A percentile compares a stretch with the other conserved stretches of the same genome.
Conservation (phyloP, 2,888 invertebrate genomes). For the Vanessa cardui region DNA sequence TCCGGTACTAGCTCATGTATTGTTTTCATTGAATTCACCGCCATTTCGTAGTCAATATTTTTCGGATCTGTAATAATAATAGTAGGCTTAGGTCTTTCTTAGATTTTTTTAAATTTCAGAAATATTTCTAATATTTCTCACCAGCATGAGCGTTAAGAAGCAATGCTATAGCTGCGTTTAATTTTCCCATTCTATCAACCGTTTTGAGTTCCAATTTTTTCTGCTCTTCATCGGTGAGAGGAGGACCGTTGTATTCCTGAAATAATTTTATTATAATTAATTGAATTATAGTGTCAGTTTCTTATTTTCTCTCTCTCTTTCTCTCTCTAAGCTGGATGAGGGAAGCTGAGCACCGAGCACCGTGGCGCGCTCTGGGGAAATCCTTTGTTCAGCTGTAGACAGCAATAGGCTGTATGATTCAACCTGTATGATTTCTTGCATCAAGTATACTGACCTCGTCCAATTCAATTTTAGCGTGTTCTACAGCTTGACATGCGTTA, state of each 20-base stretch:
- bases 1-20: slow-evolving; percentile 97
- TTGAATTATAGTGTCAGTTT: background rate
- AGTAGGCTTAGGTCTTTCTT: background rate
- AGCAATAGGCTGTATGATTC: too few species aligned
- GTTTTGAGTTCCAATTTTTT: slow-evolving; percentile 50
- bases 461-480: slow-evolving; percentile 46
- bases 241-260: slow-evolving; percentile 52
- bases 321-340: too few species aligned
- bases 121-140: too few species aligned
- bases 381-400: too few species aligned
- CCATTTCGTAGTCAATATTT: slow-evolving; percentile 95
- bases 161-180: slow-evolving; percentile 67
- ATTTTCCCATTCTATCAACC: slow-evolving; percentile 55
- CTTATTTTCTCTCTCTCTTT: background rate
- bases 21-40: slow-evolving; percentile 96
- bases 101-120: too few species aligned
- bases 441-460: slow-evolving; percentile 31
- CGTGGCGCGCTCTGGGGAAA: too few species aligned
- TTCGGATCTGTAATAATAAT: slow-evolving; percentile 56
- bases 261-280: background rate
- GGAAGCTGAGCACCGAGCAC: too few species aligned
- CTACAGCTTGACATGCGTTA: slow-evolving; percentile 49
- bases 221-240: slow-evolving; percentile 43
- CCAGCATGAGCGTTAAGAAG: slow-evolving; percentile 65
- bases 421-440: too few species aligned